Evolutionary conservation across 1,140 invertebrate genomes (phyloP).

Genomic region (Atta colombica): DNA sequence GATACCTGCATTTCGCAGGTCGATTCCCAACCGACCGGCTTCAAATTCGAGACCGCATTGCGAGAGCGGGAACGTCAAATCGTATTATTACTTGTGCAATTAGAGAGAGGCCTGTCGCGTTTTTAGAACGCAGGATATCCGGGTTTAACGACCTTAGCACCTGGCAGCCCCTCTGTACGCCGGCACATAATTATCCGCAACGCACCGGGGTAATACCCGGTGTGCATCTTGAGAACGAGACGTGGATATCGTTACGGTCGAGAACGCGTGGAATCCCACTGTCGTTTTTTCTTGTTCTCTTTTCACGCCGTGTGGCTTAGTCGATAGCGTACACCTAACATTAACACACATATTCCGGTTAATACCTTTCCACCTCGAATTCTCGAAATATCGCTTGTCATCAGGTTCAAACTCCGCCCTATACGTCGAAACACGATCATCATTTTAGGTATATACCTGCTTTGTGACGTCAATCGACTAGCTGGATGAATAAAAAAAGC

Average conservation of each 20-base stretch:
- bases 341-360: slow-evolving; percentile 47
- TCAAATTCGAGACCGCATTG: slow-evolving; percentile 23
- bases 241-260: slow-evolving; percentile 71
- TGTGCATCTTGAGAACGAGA: slow-evolving; percentile 73
- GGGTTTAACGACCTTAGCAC: slow-evolving; percentile 77
- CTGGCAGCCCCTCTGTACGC: slow-evolving; percentile 73
- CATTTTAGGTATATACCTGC: slow-evolving; percentile 31
- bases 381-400: slow-evolving; percentile 45
- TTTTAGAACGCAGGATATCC: slow-evolving; percentile 74
- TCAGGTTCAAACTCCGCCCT: slow-evolving; percentile 17
- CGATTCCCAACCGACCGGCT: slow-evolving; percentile 27
- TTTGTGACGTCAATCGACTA: slow-evolving; percentile 46
- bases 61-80: slow-evolving; percentile 54
- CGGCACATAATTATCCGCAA: slow-evolving; percentile 74
- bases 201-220: slow-evolving; percentile 64
- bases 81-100: slow-evolving; percentile 70
- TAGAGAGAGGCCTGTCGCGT: slow-evolving; percentile 66
- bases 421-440: slow-evolving; percentile 13
- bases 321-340: slow-evolving; percentile 53
- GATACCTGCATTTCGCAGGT: not conserved
- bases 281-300: slow-evolving; percentile 71
- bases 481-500: slow-evolving; percentile 22
- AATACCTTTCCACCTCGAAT: not conserved
- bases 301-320: slow-evolving; percentile 45
- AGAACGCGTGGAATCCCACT: slow-evolving; percentile 70